Percentiles rank a stretch among this genome's conserved stretches.
phyloP scores from a whole-genome alignment of 2,113 vertebrate species.

The Grus americana region DNA sequence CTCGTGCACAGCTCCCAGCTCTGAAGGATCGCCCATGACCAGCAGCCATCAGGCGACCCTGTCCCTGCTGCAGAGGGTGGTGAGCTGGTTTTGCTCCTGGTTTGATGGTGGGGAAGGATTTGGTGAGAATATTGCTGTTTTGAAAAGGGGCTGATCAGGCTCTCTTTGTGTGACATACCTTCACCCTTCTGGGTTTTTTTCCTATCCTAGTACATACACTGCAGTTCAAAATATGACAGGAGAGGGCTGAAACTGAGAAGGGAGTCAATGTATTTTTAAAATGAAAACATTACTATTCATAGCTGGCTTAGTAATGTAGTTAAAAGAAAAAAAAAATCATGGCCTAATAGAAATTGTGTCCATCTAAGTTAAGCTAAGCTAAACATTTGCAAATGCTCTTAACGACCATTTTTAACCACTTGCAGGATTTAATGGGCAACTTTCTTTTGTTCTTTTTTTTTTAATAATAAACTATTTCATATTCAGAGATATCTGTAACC shows the following conservation, averaged over 20 bases:
- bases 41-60: neutral
- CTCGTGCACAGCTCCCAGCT: fast-evolving
- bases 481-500: neutral
- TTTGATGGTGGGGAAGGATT: neutral
- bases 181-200: neutral
- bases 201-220: neutral
- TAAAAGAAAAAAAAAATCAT: neutral
- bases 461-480: neutral
- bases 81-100: neutral
- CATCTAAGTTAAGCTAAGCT: neutral
- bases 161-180: neutral
- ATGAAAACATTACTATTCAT: neutral
- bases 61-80: neutral
- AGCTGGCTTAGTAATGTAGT: neutral
- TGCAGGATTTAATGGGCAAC: neutral
- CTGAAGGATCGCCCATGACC: fast-evolving
- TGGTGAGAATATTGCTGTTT: neutral
- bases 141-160: neutral
- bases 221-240: neutral
- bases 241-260: neutral
- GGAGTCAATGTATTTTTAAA: neutral
- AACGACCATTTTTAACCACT: neutral
- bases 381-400: neutral
- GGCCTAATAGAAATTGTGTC: neutral
- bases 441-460: neutral